Evolutionary conservation across 2,113 vertebrate genomes (phyloP), one percentile per base, ranked within the genome.

Genomic region (Macrotus californicus): DNA sequence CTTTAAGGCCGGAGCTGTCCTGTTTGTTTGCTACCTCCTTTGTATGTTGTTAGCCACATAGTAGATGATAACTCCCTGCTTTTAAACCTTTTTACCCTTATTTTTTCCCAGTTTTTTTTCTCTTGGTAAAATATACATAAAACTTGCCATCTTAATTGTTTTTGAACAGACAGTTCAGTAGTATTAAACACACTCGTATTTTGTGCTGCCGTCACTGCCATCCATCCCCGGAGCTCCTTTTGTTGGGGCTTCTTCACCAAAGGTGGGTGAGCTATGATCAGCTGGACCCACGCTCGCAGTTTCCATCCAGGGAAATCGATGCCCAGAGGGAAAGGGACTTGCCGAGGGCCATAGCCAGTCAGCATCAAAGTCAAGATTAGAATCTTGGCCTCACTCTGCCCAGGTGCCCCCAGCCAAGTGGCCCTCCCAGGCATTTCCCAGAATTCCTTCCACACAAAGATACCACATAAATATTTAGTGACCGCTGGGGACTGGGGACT

Each of bases 391-490:
- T 73, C 9, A 0, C 16, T 29, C 34, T 29, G 56, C 80, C 54
- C 0, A 1, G 2, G 21, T 1, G 39, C 31, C 61, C 54, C 41
- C 26, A 13, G 24, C n/a, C 7, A 0, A 0, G 19, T 6, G 36
- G 83, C 43, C 48, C 67, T 48, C 59, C 76, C 7, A 29, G 29
- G 80, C 7, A 9, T 24, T 46, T 91, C 87, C 64, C 93, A 52
- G 26, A 50, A 87, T 31, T 73, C 52, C 70, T 18, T 52, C 69
- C 19, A 21, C 11, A 77, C 36, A 3, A 18, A 46, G 61, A 39
- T 15, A 7, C 69, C 56, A 2, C 34, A 5, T 15, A 24, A 48
- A 56, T 77, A 64, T 82, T 73, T 31, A 66, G 70, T 43, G 69
- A 64, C 80, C 43, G 0, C 22, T 2, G 48, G 2, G 39, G 80